Evolutionary conservation across 2,113 vertebrate genomes (phyloP), one percentile per base, ranked within the genome.

Genomic region (Melanocharis versteri): DNA sequence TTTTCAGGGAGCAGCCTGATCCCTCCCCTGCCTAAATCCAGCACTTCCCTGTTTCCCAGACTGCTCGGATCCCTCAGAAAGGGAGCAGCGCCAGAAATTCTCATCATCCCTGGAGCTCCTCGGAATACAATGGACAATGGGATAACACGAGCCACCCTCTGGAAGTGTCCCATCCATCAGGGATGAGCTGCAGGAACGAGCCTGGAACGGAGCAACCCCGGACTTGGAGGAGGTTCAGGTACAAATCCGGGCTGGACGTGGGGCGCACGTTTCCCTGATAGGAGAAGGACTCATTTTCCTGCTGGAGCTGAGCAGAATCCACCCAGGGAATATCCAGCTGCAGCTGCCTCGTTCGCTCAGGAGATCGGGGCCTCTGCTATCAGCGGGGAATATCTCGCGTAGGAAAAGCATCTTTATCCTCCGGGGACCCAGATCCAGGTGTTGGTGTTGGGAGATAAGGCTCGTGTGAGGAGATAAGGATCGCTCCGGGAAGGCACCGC

Each of bases 51-150:
- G 2, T 4, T 53, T 65, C 85, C 45, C 12, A 28, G 56, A 3
- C 47, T 15, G 28, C 44, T 51, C 22, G 2, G 2, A 42, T 48
- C 65, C 64, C 44, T 24, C 61, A 35, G 62, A 20, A 33, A 33
- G n/a, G 61, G 9, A 39, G 54, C 56, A 9, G 27, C 2, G 82
- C 85, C 94, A 90, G 75, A 24, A 68, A 7, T 11, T 37, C 87
- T 44, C 87, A 8, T 21, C 58, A 7, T 11, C 88, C 95, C 92
- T 13, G 1, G 0, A 85, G 93, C 42, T 61, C 26, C 60, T 40
- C 11, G 18, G 82, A 72, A 65, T 7, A 85, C 84, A 90, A 69
- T 16, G 82, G 88, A 89, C 90, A 95, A 93, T 51, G 53, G 87
- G 57, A 58, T 1, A n/a, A 73, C 75, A 7, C 3, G 22, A 73